Base-by-base conservation (phyloP, 1,140 invertebrate genomes). In the Drosophila kanapiae region DNA sequence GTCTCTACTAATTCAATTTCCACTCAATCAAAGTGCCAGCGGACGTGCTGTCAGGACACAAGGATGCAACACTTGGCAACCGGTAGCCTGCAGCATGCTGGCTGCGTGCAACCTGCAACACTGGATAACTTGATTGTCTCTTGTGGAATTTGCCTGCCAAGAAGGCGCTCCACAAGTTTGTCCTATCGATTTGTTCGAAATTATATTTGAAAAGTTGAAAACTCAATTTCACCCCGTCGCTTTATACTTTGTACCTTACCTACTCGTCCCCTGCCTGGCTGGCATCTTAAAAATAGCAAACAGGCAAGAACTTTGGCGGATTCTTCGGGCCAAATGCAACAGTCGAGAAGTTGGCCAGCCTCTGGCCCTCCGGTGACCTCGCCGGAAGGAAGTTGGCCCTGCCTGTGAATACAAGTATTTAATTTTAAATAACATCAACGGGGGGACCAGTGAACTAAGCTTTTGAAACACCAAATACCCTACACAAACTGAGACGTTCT, bases 161-260 rank as follows among this genome's bases (percentile, higher is more conserved):
- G 61, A 54, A 61, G 57, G 59, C 68, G 63, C 42, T 72, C 75
- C 75, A 56, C 59, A 90, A 90, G 87, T 72, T 72, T 72, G 69
- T 60, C 80, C 87, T 88, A 88, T 88, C 81, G 84, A 88, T 88
- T 90, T 81, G 80, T 84, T 72, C 51, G 76, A 72, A 88, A 88
- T 84, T 84, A 78, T 87, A 88, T 87, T 87, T 87, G 77, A 75
- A 88, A 87, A 88, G 57, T 88, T 80, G 77, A 48, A 80, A 88
- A 88, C 84, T 88, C 78, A 81, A 84, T 88, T 88, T 84, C 38
- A 48, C 51, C 61, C 61, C 68, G 80, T 60, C 79, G 63, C 69
- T 85, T 82, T 75, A 74, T 56, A 35, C 56, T 18, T 11, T 8
- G 23, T 53, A 40, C 40, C 29, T 51, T 3, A 31, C 27, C 31